These are phyloP conservation scores for Choloepus hoffmanni DNA, from an alignment of 2,113 vertebrate genomes.

Conservation along the genomic window DNA sequence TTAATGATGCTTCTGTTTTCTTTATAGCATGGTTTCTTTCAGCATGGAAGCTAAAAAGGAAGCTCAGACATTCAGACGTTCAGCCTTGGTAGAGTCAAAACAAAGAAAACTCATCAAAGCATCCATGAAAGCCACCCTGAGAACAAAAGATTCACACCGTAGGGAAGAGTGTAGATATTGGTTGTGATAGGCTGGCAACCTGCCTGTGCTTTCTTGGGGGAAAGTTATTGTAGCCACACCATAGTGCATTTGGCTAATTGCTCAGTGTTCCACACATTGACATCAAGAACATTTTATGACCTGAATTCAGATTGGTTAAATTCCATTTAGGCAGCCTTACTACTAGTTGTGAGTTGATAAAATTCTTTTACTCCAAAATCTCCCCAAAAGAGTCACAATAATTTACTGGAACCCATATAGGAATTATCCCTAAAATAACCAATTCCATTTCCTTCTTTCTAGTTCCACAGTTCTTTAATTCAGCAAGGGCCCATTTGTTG, in stretches of 20 bases:
- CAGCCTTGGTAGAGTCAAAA: slow-evolving; percentile 45
- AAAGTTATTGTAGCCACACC: not conserved
- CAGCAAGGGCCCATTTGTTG: not conserved
- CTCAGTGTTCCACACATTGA: not conserved
- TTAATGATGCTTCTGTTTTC: slow-evolving; percentile 58
- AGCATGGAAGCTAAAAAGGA: not conserved
- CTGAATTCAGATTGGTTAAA: not conserved
- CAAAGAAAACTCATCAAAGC: slow-evolving; percentile 62
- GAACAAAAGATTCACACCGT: slow-evolving; percentile 9
- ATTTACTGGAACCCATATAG: not conserved
- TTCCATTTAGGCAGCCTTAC: not conserved
- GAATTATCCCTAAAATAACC: not conserved
- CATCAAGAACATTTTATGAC: not conserved
- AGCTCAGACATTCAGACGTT: not conserved
- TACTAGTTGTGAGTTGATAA: not conserved
- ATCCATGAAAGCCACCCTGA: slow-evolving; percentile 23
- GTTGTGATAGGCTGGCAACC: not conserved
- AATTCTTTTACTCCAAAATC: not conserved
- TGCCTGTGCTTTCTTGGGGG: not conserved
- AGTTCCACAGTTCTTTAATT: not conserved
- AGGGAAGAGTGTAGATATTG: not conserved
- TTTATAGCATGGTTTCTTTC: slow-evolving; percentile 26
- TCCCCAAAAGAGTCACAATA: not conserved
- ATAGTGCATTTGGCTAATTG: not conserved
- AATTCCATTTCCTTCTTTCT: not conserved